Evolutionary conservation across 1,140 invertebrate genomes (phyloP).

Genomic region (Achroia grisella): DNA sequence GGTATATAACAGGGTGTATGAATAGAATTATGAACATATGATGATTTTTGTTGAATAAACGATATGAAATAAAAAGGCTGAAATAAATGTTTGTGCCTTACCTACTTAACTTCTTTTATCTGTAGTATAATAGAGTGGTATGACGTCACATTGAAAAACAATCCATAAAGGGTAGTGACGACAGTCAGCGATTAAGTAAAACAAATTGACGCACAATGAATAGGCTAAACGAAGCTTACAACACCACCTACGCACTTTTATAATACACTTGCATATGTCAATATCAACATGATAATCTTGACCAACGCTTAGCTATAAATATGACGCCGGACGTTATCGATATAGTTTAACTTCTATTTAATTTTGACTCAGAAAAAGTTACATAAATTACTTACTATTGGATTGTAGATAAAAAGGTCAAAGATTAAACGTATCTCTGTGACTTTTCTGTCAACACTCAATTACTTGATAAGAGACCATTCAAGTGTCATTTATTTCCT

Average conservation of each 20-base stretch:
- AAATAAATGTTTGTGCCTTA: conserved; percentile 17
- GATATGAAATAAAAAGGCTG: background rate
- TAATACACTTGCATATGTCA: conserved; percentile 30
- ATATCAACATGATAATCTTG: conserved; percentile 3
- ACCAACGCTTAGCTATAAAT: background rate
- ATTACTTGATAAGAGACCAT: conserved; percentile 18
- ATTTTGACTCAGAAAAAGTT: too few relatives aligned
- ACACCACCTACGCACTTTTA: conserved; percentile 42
- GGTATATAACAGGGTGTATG: too few relatives aligned
- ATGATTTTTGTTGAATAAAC: too few relatives aligned
- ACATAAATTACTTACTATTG: too few relatives aligned
- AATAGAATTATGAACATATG: too few relatives aligned
- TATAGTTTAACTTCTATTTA: too few relatives aligned
- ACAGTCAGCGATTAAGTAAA: conserved; percentile 34
- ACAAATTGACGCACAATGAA: conserved; percentile 54
- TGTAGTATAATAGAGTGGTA: conserved; percentile 4
- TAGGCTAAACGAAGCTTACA: conserved; percentile 7
- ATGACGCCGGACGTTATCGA: background rate
- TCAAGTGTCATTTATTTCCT: conserved; percentile 17
- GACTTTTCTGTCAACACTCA: conserved; percentile 23
- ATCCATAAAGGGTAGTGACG: conserved; percentile 34
- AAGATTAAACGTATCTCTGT: conserved; percentile 15
- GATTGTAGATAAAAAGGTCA: conserved; percentile 14
- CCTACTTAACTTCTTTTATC: conserved; percentile 8
- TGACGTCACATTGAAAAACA: conserved; percentile 16